Evolutionary conservation across 2,888 invertebrate species (phyloP).

Genomic region (Drosophila nigritarsus): DNA sequence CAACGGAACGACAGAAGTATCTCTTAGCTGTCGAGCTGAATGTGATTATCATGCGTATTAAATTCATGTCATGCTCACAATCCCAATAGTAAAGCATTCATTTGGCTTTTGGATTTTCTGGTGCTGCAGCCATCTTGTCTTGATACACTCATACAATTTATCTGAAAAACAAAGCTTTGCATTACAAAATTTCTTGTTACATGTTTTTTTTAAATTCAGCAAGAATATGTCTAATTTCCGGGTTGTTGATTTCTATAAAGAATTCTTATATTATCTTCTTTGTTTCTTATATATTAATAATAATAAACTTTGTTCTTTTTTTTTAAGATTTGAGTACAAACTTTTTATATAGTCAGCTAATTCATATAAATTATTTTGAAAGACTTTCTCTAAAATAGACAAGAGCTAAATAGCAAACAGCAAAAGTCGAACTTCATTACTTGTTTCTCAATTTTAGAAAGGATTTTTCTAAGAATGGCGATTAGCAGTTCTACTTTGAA

Average conservation of each 20-base stretch:
- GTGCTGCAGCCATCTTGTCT: not conserved
- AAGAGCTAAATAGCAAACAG: not conserved
- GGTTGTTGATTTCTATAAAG: not conserved
- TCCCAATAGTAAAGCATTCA: not conserved
- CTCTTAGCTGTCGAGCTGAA: not conserved
- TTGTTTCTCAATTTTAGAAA: not conserved
- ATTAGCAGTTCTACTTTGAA: not conserved
- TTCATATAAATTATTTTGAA: not conserved
- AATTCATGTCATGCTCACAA: not conserved
- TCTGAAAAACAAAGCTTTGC: not conserved
- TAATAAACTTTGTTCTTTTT: not conserved
- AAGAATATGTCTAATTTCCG: not conserved
- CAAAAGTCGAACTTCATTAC: not conserved
- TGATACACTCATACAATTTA: not conserved
- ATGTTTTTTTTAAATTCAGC: not conserved
- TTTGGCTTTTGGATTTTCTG: not conserved
- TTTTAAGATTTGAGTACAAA: not conserved
- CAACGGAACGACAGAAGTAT: not conserved
- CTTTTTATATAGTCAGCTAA: not conserved
- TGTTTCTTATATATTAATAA: not conserved
- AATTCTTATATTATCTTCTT: not conserved
- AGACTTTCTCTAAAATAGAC: not conserved
- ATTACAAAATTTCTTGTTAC: not conserved
- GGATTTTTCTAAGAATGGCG: no score
- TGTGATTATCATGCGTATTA: constrained; percentile 3